Conservation (phyloP, 2,888 invertebrate genomes). For the Acholoe squamosa region DNA sequence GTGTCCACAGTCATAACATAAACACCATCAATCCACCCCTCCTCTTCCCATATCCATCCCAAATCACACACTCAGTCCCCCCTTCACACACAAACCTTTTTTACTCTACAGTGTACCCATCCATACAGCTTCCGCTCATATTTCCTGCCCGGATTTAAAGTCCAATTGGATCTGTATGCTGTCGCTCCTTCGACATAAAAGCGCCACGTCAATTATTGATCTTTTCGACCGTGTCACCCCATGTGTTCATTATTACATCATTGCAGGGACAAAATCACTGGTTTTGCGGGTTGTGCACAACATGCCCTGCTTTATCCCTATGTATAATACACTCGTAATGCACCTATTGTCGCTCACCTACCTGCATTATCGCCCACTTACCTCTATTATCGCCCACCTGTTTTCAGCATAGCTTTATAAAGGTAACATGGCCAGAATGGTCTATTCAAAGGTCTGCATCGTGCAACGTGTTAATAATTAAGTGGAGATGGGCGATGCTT, state of each 20-base stretch:
- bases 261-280: neutral
- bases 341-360: neutral
- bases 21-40: slow-evolving; percentile 19
- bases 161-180: neutral
- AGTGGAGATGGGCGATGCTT: too few species aligned
- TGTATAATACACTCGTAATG: neutral
- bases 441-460: too few species aligned
- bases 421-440: too few species aligned
- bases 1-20: neutral
- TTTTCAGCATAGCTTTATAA: too few species aligned
- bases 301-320: neutral
- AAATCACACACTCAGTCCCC: neutral
- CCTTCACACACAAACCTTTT: slow-evolving; percentile 17
- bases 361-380: slow-evolving; percentile 33
- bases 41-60: neutral
- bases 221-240: neutral
- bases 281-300: neutral
- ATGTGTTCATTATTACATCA: slow-evolving; percentile 34
- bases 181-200: neutral
- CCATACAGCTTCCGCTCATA: neutral
- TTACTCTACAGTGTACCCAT: neutral
- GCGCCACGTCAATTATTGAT: slow-evolving; percentile 42
- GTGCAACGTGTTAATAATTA: too few species aligned
- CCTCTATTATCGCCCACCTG: slow-evolving; percentile 32
- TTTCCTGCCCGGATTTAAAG: neutral